Percentiles rank a stretch among this genome's conserved stretches.
phyloP scores from a whole-genome alignment of 2,888 invertebrate species.

The Scelioninae gen. 2 region DNA sequence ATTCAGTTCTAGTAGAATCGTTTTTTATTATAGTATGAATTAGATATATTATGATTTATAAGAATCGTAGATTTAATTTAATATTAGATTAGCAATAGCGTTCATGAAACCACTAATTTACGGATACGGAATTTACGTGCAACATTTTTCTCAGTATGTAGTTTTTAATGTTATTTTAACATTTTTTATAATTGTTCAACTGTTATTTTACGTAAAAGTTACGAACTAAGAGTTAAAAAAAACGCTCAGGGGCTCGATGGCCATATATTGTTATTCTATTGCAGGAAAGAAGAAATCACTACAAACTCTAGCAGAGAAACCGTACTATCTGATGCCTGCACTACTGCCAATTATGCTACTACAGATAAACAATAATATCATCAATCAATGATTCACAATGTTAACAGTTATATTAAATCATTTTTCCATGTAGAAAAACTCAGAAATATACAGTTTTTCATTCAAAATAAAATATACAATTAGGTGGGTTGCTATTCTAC shows the following conservation, averaged over 20 bases:
- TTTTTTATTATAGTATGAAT: too few species aligned
- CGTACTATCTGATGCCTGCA: slow-evolving; percentile 72
- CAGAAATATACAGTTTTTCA: slow-evolving; percentile 32
- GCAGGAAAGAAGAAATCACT: slow-evolving; percentile 74
- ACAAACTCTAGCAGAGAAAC: slow-evolving; percentile 75
- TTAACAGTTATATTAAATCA: slow-evolving; percentile 31
- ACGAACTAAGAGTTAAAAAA: slow-evolving; percentile 17
- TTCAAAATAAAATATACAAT: slow-evolving; percentile 26
- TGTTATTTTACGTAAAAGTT: slow-evolving; percentile 16
- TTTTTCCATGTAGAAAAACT: slow-evolving; percentile 28
- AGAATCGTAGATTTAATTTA: neutral
- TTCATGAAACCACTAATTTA: neutral
- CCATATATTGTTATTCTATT: slow-evolving; percentile 73
- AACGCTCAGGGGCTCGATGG: slow-evolving; percentile 63
- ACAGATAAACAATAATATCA: slow-evolving; percentile 69
- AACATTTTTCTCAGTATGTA: slow-evolving; percentile 48
- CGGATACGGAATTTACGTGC: neutral
- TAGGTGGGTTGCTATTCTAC: slow-evolving; percentile 21
- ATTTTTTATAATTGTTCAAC: slow-evolving; percentile 15
- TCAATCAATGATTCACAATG: slow-evolving; percentile 34
- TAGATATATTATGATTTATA: neutral
- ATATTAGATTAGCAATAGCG: neutral
- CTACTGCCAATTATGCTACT: slow-evolving; percentile 72
- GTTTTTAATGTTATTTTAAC: slow-evolving; percentile 30
- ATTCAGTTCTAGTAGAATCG: too few species aligned